Base-by-base conservation (phyloP, 2,888 invertebrate genomes). In the Troilus luridus region DNA sequence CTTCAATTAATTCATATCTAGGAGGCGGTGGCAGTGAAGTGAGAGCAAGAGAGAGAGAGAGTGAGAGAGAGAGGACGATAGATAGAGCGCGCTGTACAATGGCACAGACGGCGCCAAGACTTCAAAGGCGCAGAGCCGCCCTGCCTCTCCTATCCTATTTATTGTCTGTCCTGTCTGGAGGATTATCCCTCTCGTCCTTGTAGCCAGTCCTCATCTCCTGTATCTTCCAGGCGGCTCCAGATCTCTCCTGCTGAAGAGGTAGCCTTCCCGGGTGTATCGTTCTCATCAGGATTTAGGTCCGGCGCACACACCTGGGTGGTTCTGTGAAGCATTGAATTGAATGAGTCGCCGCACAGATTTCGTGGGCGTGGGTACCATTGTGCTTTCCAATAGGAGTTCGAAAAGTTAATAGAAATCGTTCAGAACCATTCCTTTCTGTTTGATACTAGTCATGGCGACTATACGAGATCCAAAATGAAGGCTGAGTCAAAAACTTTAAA, bases 1-100 rank as follows among this genome's bases (percentile, higher is more conserved):
- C 72, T 77, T 77, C 72, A 77, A 77, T 77, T 77, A 77, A 77
- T 77, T 77, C 41, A 77, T 77, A 77, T 41, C 41, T 77, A 77
- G 72, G 10, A 77, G 72, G 72, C 27, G 41, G 72, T 77, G 72
- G 72, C 7, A 41, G 8, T 17, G 41, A 41, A 41, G 41, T 41
- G 72, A 27, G 24, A 24, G 67, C 11, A 24, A 24, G 24, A 24
- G 67, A 24, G 67, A 67, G 24, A 14, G 72, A 72, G 14, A 27
- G 24, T n/a, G 67, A 24, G 67, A 67, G 24, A 14, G 72, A 72
- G 14, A 27, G 24, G n/a, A n/a, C n/a, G n/a, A n/a, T n/a, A n/a
- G 27, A 72, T 24, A 72, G 72, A 9, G 72, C 72, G 8, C 3
- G 41, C 24, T 27, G 72, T 77, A 77, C 72, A 77, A 77, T 77